Evolutionary conservation across 2,113 vertebrate species (phyloP).

Genomic region (Spilogale gracilis): DNA sequence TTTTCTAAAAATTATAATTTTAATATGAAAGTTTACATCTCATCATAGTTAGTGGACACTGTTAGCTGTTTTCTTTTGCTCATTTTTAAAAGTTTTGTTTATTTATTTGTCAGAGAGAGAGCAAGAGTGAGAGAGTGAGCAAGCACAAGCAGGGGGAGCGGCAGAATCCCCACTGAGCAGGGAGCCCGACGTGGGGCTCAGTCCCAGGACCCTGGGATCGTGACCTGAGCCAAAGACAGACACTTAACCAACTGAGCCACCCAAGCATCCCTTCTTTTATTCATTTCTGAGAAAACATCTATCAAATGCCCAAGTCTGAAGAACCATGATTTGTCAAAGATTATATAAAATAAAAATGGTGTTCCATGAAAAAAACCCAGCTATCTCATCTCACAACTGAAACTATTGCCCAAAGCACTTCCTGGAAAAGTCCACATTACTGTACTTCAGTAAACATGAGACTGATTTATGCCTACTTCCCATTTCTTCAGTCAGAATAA

Average conservation of each 20-base stretch:
- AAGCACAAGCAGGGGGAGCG: too few species aligned
- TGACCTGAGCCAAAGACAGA: too few species aligned
- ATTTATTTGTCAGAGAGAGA: too few species aligned
- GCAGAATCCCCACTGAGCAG: too few species aligned
- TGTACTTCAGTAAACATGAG: too few species aligned
- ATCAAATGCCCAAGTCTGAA: neutral
- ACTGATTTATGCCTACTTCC: neutral
- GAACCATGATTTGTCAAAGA: neutral
- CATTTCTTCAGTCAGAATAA: neutral
- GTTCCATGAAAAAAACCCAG: neutral
- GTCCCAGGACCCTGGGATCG: too few species aligned
- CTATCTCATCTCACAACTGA: neutral
- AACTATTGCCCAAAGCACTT: neutral
- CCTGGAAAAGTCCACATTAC: neutral
- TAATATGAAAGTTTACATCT: neutral
- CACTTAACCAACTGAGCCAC: too few species aligned
- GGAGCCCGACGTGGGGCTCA: too few species aligned
- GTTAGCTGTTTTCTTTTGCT: neutral
- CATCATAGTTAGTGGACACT: neutral
- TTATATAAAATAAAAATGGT: neutral
- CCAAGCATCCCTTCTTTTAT: neutral
- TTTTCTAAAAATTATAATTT: constrained; percentile 1
- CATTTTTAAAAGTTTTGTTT: neutral
- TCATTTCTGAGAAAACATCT: neutral
- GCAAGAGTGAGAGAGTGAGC: too few species aligned